Percentiles rank a stretch among this genome's conserved stretches.
Conservation (phyloP, 1,140 invertebrate species). For the Platorchestia sp. region DNA sequence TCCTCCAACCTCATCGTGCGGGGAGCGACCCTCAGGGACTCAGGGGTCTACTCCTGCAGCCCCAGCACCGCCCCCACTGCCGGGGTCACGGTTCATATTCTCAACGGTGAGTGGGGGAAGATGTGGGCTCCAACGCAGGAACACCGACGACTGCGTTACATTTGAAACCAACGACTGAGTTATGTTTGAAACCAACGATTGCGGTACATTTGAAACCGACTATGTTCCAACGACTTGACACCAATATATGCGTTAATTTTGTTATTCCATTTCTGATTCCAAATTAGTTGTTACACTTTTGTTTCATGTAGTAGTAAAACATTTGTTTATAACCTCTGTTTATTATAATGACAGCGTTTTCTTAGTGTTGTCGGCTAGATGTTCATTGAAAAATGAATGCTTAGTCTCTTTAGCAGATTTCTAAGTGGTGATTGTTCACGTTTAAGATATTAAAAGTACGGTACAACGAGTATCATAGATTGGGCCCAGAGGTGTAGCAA, state of each 20-base stretch:
- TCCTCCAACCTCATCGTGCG: slow-evolving; percentile 67
- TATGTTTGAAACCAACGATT: too few relatives aligned
- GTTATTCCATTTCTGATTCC: too few relatives aligned
- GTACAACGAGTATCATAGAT: neutral
- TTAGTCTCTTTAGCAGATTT: neutral
- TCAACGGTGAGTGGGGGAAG: slow-evolving; percentile 62
- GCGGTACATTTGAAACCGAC: too few relatives aligned
- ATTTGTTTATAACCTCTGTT: too few relatives aligned
- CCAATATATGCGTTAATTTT: too few relatives aligned
- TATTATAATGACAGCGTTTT: neutral
- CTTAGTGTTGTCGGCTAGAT: neutral
- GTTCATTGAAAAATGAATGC: neutral
- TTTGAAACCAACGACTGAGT: too few relatives aligned
- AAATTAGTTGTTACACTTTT: too few relatives aligned
- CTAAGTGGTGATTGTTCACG: neutral
- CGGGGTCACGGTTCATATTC: slow-evolving; percentile 66
- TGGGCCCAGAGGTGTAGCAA: neutral
- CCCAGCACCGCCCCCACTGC: slow-evolving; percentile 66
- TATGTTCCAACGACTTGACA: too few relatives aligned
- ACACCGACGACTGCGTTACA: too few relatives aligned
- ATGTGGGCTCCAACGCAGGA: neutral
- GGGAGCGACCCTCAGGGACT: slow-evolving; percentile 63
- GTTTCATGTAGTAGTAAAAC: too few relatives aligned
- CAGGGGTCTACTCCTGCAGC: slow-evolving; percentile 65
- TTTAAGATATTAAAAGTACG: neutral